Conservation (phyloP, 2,113 vertebrate genomes). For the Gymnocephalus cernua region DNA sequence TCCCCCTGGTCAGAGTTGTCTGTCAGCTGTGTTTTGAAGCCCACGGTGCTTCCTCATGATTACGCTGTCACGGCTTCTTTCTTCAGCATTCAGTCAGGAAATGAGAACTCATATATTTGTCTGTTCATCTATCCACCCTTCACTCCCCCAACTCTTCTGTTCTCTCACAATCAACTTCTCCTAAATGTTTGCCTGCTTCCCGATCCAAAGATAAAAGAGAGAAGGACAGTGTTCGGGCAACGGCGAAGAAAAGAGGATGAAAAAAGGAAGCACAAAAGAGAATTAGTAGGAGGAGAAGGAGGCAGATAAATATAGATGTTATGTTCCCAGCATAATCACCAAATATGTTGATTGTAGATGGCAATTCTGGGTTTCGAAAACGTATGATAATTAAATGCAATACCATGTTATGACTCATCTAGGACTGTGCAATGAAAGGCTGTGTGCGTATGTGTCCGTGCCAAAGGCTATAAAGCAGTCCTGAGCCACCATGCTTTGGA, state of each 20-base stretch:
- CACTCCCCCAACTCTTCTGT: slow-evolving; percentile 16
- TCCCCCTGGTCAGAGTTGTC: slow-evolving; percentile 42
- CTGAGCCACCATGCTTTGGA: slow-evolving; percentile 66
- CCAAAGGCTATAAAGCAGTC: slow-evolving; percentile 56
- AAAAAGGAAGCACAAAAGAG: slow-evolving; percentile 44
- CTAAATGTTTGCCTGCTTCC: slow-evolving; percentile 50
- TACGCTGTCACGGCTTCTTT: slow-evolving; percentile 72
- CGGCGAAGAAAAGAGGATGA: slow-evolving; percentile 37
- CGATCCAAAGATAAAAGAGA: slow-evolving; percentile 28
- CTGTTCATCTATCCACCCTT: slow-evolving; percentile 44
- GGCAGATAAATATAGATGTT: slow-evolving; percentile 64
- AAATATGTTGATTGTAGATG: slow-evolving; percentile 61
- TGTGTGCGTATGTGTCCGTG: slow-evolving; percentile 31
- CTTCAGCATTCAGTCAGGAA: slow-evolving; percentile 69
- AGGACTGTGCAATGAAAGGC: slow-evolving; percentile 36
- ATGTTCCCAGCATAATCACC: slow-evolving; percentile 57
- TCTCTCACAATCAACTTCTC: slow-evolving; percentile 41
- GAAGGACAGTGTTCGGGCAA: slow-evolving; percentile 13
- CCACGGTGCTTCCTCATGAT: slow-evolving; percentile 70
- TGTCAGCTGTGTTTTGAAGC: slow-evolving; percentile 63
- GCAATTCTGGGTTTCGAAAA: slow-evolving; percentile 65
- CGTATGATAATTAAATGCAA: slow-evolving; percentile 70
- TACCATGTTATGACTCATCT: slow-evolving; percentile 61
- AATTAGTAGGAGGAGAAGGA: slow-evolving; percentile 63
- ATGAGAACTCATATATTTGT: slow-evolving; percentile 63